These are phyloP conservation scores for Achroia grisella DNA, from an alignment of 1,140 invertebrate species.

Conservation along the genomic window DNA sequence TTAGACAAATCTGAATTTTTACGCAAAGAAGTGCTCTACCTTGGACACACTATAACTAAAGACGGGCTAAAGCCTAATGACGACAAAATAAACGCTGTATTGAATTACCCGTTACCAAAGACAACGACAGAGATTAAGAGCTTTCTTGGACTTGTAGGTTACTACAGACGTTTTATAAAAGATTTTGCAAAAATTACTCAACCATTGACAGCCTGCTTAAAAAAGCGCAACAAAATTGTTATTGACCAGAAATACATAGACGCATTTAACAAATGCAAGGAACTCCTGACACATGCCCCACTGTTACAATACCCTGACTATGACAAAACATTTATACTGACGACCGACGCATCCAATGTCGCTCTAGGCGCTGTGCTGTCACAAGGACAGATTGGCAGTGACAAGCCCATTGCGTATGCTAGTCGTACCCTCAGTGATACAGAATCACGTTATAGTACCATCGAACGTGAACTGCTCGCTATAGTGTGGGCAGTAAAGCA, in stretches of 20 bases:
- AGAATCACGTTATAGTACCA: slow-evolving; percentile 1
- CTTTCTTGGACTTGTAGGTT: slow-evolving; percentile 2
- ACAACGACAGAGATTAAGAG: background rate
- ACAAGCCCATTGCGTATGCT: slow-evolving; percentile 5
- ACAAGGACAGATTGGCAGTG: slow-evolving; percentile 2
- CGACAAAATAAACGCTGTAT: background rate
- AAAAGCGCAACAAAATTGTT: background rate
- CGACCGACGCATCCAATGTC: slow-evolving; percentile 1
- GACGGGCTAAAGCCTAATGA: slow-evolving; percentile 1
- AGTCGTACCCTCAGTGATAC: slow-evolving; percentile 3
- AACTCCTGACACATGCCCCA: slow-evolving; percentile 3
- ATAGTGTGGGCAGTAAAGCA: slow-evolving; percentile 1
- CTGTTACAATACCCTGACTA: background rate
- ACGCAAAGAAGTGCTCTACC: background rate
- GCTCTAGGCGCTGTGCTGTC: slow-evolving; percentile 5
- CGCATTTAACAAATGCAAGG: slow-evolving; percentile 5
- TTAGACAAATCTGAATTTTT: slow-evolving; percentile 1
- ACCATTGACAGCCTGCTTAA: background rate
- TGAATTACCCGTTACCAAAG: background rate
- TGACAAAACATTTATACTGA: background rate
- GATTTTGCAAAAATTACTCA: slow-evolving; percentile 5
- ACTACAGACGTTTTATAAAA: slow-evolving; percentile 6
- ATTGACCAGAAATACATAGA: slow-evolving; percentile 1
- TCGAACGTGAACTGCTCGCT: slow-evolving; percentile 6
- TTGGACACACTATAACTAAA: slow-evolving; percentile 3